A percentile compares a stretch with the other conserved stretches of the same genome.
These are phyloP conservation scores for Cephalopholis sonnerati DNA, from an alignment of 2,113 vertebrate genomes.

Conservation along the genomic window DNA sequence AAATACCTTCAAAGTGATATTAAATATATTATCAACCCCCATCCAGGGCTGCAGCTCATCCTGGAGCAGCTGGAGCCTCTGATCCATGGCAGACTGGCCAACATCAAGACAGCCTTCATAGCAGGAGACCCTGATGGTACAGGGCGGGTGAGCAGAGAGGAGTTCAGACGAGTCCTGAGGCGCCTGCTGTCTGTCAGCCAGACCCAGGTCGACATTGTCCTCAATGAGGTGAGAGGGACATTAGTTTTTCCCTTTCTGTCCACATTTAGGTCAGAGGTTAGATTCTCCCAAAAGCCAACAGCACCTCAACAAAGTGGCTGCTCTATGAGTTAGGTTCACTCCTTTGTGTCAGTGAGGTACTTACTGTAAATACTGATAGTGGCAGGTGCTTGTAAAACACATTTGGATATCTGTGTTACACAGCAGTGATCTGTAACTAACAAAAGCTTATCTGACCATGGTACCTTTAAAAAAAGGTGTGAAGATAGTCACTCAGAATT, in stretches of 20 bases:
- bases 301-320: background rate
- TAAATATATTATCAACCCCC: background rate
- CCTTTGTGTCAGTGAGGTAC: too few relatives aligned
- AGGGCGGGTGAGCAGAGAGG: slow-evolving; percentile 66
- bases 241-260: background rate
- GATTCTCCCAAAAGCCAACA: background rate
- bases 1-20: background rate
- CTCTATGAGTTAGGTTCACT: background rate
- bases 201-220: slow-evolving; percentile 68
- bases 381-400: too few relatives aligned
- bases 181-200: slow-evolving; percentile 62
- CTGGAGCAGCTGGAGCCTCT: slow-evolving; percentile 64
- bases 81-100: slow-evolving; percentile 71
- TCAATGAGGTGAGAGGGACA: slow-evolving; percentile 70
- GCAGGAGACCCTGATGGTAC: slow-evolving; percentile 58
- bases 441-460: too few relatives aligned
- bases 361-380: too few relatives aligned
- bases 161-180: slow-evolving; percentile 63
- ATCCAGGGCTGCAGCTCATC: slow-evolving; percentile 64
- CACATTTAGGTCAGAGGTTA: background rate
- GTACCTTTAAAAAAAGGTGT: too few relatives aligned
- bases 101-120: slow-evolving; percentile 73
- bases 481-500: too few relatives aligned
- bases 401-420: too few relatives aligned
- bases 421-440: too few relatives aligned